Evolutionary conservation across 2,113 vertebrate genomes (phyloP), one percentile per base, ranked within the genome.

Genomic region (Arizona elegans): DNA sequence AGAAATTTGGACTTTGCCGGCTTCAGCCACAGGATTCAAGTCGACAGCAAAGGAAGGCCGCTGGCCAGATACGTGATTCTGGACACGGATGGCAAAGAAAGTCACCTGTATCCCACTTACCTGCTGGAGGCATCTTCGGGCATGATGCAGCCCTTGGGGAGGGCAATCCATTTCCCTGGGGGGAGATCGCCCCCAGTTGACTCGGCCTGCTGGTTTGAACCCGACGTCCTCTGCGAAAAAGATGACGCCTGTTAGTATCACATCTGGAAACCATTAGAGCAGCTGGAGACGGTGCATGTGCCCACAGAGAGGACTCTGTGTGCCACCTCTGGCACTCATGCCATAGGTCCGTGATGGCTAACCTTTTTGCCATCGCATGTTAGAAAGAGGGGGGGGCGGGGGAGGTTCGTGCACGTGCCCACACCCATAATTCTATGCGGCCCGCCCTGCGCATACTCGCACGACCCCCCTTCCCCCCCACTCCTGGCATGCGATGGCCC

Each of bases 121-220:
- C 47, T 97, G 9, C 96, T 99, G 94, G 97, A 98, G 55, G 92
- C 98, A 47, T 94, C 86, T 4, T 96, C 96, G 0, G 95, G 96
- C n/a, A 94, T 65, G 29, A 97, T 99, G 54, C 33, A 94, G 17
- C 95, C 98, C 47, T 94, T 98, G 0, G 98, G 96, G 24, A 97
- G 90, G 70, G 95, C 96, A 33, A 98, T 99, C 55, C 94, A 98
- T 87, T 99, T 98, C 92, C 98, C 99, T 0, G 97, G 97, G 23
- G 98, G 97, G 50, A 92, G 90, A 26, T 97, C 98, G 15, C 98
- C 98, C 0, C 88, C 97, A 0, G 91, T 95, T 4, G 98, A 99
- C 92, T 98, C 98, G 89, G 98, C 93, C 95, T 99, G 99, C 94
- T 99, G 98, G 98, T 99, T 99, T 96, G 97, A 98, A 53, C 96